Evolutionary conservation across 2,888 invertebrate genomes (phyloP).

Genomic region (Phlogophora meticulosa): DNA sequence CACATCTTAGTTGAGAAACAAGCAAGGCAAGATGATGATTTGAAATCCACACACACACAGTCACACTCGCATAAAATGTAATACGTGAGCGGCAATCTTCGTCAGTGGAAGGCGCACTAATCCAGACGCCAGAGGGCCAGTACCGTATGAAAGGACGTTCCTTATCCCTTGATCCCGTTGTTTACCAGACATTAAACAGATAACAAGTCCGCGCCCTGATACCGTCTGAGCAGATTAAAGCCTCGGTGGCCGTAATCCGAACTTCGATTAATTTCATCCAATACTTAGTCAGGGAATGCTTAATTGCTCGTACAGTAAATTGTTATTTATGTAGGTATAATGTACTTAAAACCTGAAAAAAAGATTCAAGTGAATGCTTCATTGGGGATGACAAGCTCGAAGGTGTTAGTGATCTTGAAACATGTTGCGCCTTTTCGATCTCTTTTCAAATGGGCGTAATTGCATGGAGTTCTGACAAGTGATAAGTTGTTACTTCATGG

Average conservation of each 20-base stretch:
- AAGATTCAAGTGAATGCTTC: conserved; percentile 45
- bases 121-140: conserved; percentile 89
- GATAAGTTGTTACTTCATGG: neutral
- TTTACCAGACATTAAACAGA: conserved; percentile 92
- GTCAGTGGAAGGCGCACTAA: conserved; percentile 82
- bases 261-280: conserved; percentile 91
- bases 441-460: neutral
- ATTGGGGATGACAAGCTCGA: conserved; percentile 27
- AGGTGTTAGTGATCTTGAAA: conserved; percentile 45
- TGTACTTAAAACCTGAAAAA: conserved; percentile 58
- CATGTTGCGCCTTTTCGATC: conserved; percentile 22
- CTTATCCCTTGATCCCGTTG: conserved; percentile 91
- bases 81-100: conserved; percentile 85
- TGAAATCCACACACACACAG: conserved; percentile 44
- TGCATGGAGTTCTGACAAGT: neutral
- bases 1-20: no score
- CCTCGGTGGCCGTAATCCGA: conserved; percentile 88
- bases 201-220: conserved; percentile 91
- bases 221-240: conserved; percentile 89
- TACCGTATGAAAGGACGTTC: conserved; percentile 88
- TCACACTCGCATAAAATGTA: conserved; percentile 72
- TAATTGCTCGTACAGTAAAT: conserved; percentile 79
- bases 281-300: conserved; percentile 86
- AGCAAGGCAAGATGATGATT: no score
- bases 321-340: conserved; percentile 73